phyloP scores from a whole-genome alignment of 1,140 invertebrate genomes.

The Papilio aristodemus region DNA sequence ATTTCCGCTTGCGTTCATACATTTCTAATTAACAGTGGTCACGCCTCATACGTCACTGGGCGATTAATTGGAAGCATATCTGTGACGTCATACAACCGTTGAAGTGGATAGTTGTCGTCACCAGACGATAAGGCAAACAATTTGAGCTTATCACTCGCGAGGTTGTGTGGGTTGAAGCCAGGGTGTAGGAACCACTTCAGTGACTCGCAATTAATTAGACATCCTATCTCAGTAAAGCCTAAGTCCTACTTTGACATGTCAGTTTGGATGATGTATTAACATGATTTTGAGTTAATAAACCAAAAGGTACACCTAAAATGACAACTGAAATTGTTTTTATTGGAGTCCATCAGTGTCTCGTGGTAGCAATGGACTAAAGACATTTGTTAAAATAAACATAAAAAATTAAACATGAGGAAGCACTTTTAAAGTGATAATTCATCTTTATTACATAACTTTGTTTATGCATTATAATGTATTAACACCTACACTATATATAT shows the following conservation, averaged over 20 bases:
- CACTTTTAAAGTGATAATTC: slow-evolving; percentile 3
- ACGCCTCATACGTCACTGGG: neutral
- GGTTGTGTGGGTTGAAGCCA: neutral
- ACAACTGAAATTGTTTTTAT: too few species aligned
- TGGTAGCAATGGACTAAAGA: too few species aligned
- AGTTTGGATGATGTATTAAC: too few species aligned
- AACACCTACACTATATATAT: neutral
- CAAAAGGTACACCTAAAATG: too few species aligned
- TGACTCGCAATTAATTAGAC: neutral
- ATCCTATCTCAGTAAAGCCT: neutral
- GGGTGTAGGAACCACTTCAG: neutral
- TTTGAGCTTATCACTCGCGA: neutral
- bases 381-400: neutral
- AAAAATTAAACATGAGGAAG: neutral
- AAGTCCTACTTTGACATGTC: too few species aligned
- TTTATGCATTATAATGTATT: neutral
- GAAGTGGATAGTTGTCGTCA: neutral
- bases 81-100: neutral
- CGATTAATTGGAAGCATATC: neutral
- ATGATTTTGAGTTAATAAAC: too few species aligned
- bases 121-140: neutral
- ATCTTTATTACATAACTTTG: neutral
- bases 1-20: neutral
- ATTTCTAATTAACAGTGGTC: neutral
- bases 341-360: too few species aligned